A percentile compares a stretch with the other conserved stretches of the same genome.
phyloP scores from a whole-genome alignment of 2,797 vertebrate species.

The Poecile montanus region DNA sequence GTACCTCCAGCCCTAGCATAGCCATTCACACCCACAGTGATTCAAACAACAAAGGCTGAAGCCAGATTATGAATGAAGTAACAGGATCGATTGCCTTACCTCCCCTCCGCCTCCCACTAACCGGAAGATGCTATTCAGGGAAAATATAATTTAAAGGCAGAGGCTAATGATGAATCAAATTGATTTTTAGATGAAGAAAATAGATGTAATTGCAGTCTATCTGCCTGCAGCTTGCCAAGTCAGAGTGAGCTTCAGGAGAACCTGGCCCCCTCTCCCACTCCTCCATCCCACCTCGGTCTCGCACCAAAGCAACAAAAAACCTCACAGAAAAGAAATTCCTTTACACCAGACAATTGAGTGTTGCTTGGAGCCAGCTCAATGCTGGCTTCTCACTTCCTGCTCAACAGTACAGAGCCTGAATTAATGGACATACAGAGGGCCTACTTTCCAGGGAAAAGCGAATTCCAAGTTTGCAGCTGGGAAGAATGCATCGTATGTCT shows the following conservation, averaged over 20 bases:
- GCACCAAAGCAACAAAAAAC: not conserved
- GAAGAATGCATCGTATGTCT: constrained; percentile 75
- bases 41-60: not conserved
- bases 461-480: constrained; percentile 45
- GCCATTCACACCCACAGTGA: not conserved
- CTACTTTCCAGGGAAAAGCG: constrained; percentile 38
- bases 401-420: constrained; percentile 27
- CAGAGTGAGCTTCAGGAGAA: not conserved
- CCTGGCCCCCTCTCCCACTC: not conserved
- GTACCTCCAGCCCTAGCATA: rapidly evolving
- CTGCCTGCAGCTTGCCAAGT: constrained; percentile 6
- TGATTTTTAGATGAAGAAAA: constrained; percentile 33
- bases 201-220: not conserved
- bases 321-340: not conserved
- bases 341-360: not conserved
- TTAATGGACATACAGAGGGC: constrained; percentile 27
- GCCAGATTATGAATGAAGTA: constrained; percentile 32
- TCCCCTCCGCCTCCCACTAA: not conserved
- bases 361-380: constrained; percentile 36
- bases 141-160: constrained; percentile 20
- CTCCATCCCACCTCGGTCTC: not conserved
- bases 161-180: constrained; percentile 21
- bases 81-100: not conserved
- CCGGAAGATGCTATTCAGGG: constrained; percentile 27
- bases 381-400: constrained; percentile 51